Conservation (phyloP, 2,888 invertebrate species). For the Synergus gifuensis region DNA sequence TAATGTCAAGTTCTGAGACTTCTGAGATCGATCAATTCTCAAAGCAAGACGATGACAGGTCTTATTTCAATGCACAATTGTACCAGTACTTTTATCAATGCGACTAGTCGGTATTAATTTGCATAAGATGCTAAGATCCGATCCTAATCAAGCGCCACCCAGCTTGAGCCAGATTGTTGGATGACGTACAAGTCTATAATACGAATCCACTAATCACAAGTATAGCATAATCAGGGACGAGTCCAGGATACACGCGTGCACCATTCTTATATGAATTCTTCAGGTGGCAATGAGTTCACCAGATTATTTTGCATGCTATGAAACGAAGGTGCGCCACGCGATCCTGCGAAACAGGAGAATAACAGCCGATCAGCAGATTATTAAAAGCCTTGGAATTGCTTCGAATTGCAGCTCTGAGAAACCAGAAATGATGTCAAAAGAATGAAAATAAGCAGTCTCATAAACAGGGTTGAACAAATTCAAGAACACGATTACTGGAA, state of each 20-base stretch:
- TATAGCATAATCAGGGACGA: neutral
- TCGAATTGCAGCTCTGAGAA: constrained; percentile 2
- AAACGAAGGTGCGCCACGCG: constrained; percentile 16
- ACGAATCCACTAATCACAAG: constrained; percentile 16
- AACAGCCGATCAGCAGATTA: constrained; percentile 7
- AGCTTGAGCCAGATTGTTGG: neutral
- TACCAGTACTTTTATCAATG: neutral
- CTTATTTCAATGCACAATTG: constrained; percentile 20
- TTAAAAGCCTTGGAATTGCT: constrained; percentile 5
- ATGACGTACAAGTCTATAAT: constrained; percentile 26
- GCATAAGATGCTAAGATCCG: neutral
- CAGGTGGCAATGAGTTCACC: constrained; percentile 38
- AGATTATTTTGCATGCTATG: constrained; percentile 28
- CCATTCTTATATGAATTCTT: constrained; percentile 8
- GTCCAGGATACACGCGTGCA: constrained; percentile 14
- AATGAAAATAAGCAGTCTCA: neutral
- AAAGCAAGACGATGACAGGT: constrained; percentile 32
- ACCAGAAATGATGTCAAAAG: constrained; percentile 8
- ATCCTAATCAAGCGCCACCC: constrained; percentile 14
- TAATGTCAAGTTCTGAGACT: constrained; percentile 13
- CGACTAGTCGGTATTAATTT: constrained; percentile 20
- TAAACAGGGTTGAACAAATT: constrained; percentile 30
- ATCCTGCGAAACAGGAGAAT: constrained; percentile 10
- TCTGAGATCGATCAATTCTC: constrained; percentile 24
- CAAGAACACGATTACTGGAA: constrained; percentile 33